A percentile compares a stretch with the other conserved stretches of the same genome.
phyloP scores from a whole-genome alignment of 1,140 invertebrate genomes.

The Drosophila leontia region DNA sequence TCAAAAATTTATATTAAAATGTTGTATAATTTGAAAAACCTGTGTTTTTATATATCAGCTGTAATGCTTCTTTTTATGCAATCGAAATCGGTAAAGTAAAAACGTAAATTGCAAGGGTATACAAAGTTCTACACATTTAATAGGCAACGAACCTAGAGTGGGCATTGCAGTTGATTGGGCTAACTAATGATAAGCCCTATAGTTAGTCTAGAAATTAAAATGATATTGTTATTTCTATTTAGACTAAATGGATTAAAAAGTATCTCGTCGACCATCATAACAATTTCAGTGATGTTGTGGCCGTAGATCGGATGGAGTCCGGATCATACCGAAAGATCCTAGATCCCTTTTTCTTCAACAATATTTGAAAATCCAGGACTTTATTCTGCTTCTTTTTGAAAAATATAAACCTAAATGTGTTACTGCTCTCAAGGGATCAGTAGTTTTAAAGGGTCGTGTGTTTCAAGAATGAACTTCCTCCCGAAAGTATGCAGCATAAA shows the following conservation, averaged over 20 bases:
- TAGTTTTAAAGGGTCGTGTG: not conserved
- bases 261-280: too few species aligned
- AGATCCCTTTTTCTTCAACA: not conserved
- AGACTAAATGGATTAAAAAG: not conserved
- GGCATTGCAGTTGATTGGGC: not conserved
- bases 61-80: too few species aligned
- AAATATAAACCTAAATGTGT: not conserved
- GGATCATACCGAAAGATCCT: too few species aligned
- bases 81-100: too few species aligned
- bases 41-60: not conserved
- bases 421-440: not conserved
- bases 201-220: not conserved
- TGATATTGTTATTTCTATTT: not conserved
- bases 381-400: not conserved
- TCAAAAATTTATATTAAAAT: too few species aligned
- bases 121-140: not conserved
- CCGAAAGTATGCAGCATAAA: not conserved
- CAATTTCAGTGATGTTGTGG: too few species aligned
- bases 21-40: too few species aligned
- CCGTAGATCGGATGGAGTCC: not conserved
- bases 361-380: not conserved
- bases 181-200: not conserved
- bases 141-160: not conserved
- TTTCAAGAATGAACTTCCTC: too few species aligned
- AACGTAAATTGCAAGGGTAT: not conserved